phyloP scores from a whole-genome alignment of 2,888 invertebrate genomes.

The Eulithis testata region DNA sequence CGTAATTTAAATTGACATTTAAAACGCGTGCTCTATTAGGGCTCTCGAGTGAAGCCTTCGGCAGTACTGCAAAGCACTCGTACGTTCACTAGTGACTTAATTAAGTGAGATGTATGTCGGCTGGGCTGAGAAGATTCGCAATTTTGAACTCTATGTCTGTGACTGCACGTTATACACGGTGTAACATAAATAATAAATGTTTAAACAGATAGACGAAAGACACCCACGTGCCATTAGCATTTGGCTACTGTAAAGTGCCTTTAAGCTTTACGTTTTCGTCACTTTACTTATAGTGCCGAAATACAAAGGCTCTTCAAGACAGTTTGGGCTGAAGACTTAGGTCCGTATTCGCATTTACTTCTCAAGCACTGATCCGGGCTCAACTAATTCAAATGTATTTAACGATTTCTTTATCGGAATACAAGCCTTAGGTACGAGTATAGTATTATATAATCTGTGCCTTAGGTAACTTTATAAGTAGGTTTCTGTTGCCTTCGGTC shows the following conservation, averaged over 20 bases:
- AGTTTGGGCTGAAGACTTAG: slow-evolving; percentile 17
- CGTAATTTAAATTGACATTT: slow-evolving; percentile 41
- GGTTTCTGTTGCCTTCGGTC: too few species aligned
- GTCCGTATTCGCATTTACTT: slow-evolving; percentile 3
- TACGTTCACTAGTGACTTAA: slow-evolving; percentile 50
- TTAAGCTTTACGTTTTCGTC: slow-evolving; percentile 35
- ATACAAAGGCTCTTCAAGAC: slow-evolving; percentile 30
- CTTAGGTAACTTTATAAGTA: neutral
- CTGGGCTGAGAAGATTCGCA: slow-evolving; percentile 20
- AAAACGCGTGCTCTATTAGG: slow-evolving; percentile 50
- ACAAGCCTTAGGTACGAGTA: neutral
- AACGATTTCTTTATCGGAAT: too few species aligned
- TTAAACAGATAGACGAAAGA: slow-evolving; percentile 10
- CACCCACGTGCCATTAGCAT: slow-evolving; percentile 46
- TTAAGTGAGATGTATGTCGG: slow-evolving; percentile 48
- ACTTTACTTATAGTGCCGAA: slow-evolving; percentile 30
- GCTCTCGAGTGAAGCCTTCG: slow-evolving; percentile 45
- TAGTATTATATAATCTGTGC: too few species aligned
- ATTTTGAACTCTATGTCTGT: slow-evolving; percentile 33
- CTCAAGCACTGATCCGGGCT: too few species aligned
- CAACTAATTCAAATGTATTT: too few species aligned
- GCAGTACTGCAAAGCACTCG: slow-evolving; percentile 36
- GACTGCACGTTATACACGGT: slow-evolving; percentile 23
- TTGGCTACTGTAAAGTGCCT: slow-evolving; percentile 45
- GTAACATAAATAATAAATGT: too few species aligned